Evolutionary conservation across 92 coral and sea anemone species (phyloP).

Genomic region (Porites evermanni): DNA sequence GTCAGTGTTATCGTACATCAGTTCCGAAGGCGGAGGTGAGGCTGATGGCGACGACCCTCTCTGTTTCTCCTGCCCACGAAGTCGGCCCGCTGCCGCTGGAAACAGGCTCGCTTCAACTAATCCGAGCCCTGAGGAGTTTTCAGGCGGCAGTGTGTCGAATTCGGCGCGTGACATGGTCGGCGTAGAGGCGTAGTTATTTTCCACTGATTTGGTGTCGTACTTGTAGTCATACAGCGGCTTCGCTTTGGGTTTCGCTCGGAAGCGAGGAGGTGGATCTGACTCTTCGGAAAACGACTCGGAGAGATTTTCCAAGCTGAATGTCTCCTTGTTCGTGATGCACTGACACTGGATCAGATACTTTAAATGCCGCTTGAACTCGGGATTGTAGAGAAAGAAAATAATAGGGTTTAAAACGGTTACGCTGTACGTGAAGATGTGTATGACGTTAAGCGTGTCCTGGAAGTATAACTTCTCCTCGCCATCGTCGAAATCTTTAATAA

Average conservation of each 20-base stretch:
- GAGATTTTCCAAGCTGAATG: slow-evolving; percentile 39
- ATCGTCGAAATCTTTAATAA: slow-evolving; percentile 61
- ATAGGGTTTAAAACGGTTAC: slow-evolving; percentile 82
- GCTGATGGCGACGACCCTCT: slow-evolving; percentile 42
- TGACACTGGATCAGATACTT: slow-evolving; percentile 59
- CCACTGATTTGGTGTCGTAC: not conserved
- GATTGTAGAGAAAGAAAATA: slow-evolving; percentile 81
- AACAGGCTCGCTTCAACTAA: slow-evolving; percentile 47
- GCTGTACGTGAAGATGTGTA: slow-evolving; percentile 81
- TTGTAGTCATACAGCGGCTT: not conserved
- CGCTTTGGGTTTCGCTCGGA: slow-evolving; percentile 5
- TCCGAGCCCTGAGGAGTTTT: slow-evolving; percentile 36
- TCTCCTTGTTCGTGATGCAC: slow-evolving; percentile 39
- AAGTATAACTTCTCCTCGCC: slow-evolving; percentile 63
- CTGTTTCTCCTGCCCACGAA: slow-evolving; percentile 32
- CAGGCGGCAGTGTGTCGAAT: slow-evolving; percentile 20
- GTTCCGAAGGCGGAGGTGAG: slow-evolving; percentile 48
- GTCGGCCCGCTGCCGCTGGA: slow-evolving; percentile 36
- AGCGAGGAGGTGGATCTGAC: slow-evolving; percentile 17
- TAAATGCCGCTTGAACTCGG: slow-evolving; percentile 68
- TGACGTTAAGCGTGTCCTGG: slow-evolving; percentile 43
- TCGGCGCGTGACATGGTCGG: slow-evolving; percentile 21
- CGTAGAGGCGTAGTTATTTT: slow-evolving; percentile 22
- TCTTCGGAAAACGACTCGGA: slow-evolving; percentile 63
- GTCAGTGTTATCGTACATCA: slow-evolving; percentile 17